These are phyloP conservation scores for Pinna nobilis DNA, from an alignment of 1,140 invertebrate species.

Conservation along the genomic window DNA sequence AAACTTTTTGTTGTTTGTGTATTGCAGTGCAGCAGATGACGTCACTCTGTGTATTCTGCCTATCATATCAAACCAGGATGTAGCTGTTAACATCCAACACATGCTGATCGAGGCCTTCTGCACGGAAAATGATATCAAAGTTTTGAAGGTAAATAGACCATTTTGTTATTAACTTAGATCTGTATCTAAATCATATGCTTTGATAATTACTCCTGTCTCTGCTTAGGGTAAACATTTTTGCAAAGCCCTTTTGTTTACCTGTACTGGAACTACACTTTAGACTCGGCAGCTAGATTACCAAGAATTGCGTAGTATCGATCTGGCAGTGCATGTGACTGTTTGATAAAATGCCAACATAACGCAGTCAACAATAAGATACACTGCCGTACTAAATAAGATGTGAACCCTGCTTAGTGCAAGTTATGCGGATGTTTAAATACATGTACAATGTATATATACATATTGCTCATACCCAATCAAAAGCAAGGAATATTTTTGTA, in stretches of 20 bases:
- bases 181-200: background rate
- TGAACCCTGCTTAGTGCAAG: too few species aligned
- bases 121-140: constrained; percentile 67
- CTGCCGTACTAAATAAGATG: too few species aligned
- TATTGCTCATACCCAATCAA: too few species aligned
- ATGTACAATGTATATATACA: too few species aligned
- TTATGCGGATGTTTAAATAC: too few species aligned
- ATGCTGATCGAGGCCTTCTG: constrained; percentile 70
- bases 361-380: too few species aligned
- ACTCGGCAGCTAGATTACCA: background rate
- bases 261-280: background rate
- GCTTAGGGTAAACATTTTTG: background rate
- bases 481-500: too few species aligned
- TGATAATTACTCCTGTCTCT: background rate
- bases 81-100: constrained; percentile 65
- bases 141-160: constrained; percentile 59
- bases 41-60: constrained; percentile 71
- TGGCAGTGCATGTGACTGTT: background rate
- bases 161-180: background rate
- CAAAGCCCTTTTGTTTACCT: background rate
- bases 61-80: constrained; percentile 43
- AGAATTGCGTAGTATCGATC: too few species aligned
- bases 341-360: too few species aligned
- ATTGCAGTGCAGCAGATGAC: too few species aligned
- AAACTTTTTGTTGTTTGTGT: too few species aligned